phyloP scores from a whole-genome alignment of 2,113 vertebrate species.

The Toxostoma redivivum region DNA sequence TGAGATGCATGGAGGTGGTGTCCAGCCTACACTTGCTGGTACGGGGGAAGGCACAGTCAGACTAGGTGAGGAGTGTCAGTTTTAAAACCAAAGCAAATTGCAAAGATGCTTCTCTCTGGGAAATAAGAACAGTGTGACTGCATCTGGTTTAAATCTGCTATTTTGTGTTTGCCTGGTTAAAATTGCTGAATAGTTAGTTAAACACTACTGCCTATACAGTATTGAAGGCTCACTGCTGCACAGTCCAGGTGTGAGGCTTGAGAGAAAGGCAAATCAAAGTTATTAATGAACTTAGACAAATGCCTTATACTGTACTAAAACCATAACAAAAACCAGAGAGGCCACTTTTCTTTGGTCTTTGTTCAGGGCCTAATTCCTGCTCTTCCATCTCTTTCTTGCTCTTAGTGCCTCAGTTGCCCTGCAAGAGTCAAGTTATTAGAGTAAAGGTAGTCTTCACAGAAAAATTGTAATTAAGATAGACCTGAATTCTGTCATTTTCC shows the following conservation, averaged over 20 bases:
- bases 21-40: conserved; percentile 76
- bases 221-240: neutral
- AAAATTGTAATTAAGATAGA: neutral
- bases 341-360: neutral
- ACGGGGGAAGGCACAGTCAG: conserved; percentile 74
- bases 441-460: neutral
- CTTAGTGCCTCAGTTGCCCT: neutral
- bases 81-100: neutral
- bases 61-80: conserved; percentile 74
- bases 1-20: conserved; percentile 68
- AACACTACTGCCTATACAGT: neutral
- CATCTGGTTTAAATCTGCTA: neutral
- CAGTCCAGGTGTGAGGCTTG: neutral
- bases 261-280: neutral
- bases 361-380: neutral
- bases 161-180: neutral
- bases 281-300: neutral
- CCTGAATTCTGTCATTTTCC: neutral
- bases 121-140: neutral
- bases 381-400: neutral
- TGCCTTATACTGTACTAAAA: neutral
- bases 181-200: neutral
- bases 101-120: neutral
- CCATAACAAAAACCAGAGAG: neutral
- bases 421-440: neutral